Conservation (phyloP, 2,797 vertebrate genomes). For the Tapirus indicus region DNA sequence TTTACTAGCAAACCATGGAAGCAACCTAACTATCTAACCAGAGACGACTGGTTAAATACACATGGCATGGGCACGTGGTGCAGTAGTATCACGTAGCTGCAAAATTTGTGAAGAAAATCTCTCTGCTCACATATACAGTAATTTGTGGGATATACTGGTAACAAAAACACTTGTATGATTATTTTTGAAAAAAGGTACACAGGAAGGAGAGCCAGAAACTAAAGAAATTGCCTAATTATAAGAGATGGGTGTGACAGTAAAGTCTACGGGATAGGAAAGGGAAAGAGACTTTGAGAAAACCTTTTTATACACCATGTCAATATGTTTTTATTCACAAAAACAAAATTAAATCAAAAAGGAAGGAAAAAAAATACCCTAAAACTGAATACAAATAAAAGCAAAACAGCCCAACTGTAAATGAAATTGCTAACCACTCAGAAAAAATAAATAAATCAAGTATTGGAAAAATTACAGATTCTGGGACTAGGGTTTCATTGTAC, state of each 20-base stretch:
- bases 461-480: conserved; percentile 35
- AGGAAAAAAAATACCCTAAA: not conserved
- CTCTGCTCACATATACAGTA: not conserved
- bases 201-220: not conserved
- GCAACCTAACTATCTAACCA: not conserved
- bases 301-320: not conserved
- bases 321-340: not conserved
- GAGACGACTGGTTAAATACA: not conserved
- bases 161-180: not conserved
- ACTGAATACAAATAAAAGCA: not conserved
- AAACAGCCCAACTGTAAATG: not conserved
- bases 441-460: not conserved
- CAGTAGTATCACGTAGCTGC: not conserved
- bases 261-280: not conserved
- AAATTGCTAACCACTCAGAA: not conserved
- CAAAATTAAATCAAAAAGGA: not conserved
- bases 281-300: not conserved
- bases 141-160: not conserved
- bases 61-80: no score
- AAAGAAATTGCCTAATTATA: not conserved
- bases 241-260: not conserved
- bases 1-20: not conserved
- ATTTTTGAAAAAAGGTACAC: not conserved
- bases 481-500: not conserved
- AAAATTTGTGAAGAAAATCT: not conserved